Evolutionary conservation across 2,888 invertebrate genomes (phyloP).

Genomic region (Sturmia bella): DNA sequence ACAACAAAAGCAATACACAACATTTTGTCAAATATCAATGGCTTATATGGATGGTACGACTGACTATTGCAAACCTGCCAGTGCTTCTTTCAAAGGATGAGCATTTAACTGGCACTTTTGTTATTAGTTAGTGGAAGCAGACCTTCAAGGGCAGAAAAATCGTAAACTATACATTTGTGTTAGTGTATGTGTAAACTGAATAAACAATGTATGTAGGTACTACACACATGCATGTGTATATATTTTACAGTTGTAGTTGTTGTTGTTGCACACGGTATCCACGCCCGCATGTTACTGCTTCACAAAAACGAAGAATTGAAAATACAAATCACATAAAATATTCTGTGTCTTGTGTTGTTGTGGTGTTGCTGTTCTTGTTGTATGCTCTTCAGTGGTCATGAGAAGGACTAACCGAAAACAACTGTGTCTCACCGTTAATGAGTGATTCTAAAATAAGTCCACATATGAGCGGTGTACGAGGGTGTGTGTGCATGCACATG

Average conservation of each 20-base stretch:
- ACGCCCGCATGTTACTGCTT: constrained; percentile 51
- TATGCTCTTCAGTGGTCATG: constrained; percentile 57
- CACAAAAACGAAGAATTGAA: constrained; percentile 6
- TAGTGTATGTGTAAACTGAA: constrained; percentile 22
- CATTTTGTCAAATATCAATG: constrained; percentile 64
- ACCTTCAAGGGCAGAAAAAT: constrained; percentile 61
- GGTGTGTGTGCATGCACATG: neutral
- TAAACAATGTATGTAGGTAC: constrained; percentile 15
- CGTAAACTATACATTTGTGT: constrained; percentile 41
- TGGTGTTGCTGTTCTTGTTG: constrained; percentile 15
- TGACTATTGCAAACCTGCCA: constrained; percentile 39
- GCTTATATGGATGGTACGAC: constrained; percentile 34
- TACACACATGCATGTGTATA: neutral
- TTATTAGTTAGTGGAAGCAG: constrained; percentile 56
- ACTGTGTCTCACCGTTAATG: constrained; percentile 57
- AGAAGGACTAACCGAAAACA: constrained; percentile 50
- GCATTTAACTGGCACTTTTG: constrained; percentile 67
- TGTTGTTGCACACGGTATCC: constrained; percentile 26
- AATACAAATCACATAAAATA: constrained; percentile 10
- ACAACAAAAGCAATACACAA: constrained; percentile 54
- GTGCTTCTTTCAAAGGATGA: constrained; percentile 61
- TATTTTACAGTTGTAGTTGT: too few relatives aligned
- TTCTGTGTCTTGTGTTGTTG: constrained; percentile 1
- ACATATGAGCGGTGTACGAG: neutral
- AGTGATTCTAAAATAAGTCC: constrained; percentile 44